These are phyloP conservation scores for Tipula unca DNA, from an alignment of 2,888 invertebrate genomes.

Conservation along the genomic window DNA sequence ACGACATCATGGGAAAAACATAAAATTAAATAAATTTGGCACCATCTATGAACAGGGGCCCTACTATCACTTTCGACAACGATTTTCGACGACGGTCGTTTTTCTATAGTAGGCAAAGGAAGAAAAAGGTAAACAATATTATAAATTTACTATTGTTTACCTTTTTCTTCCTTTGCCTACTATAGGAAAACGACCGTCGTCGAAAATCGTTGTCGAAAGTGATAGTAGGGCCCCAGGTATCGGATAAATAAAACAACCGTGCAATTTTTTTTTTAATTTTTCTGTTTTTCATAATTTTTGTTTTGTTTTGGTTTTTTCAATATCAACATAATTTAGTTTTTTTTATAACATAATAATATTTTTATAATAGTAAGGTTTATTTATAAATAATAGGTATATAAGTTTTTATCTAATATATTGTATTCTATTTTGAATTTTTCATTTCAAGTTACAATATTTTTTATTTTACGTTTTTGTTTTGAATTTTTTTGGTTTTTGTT, in stretches of 20 bases:
- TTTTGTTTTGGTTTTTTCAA: background rate
- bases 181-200: too few species aligned
- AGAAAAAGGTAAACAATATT: too few species aligned
- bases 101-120: too few species aligned
- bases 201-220: too few species aligned
- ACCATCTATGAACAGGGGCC: background rate
- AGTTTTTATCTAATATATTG: background rate
- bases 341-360: background rate
- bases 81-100: too few species aligned
- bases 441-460: background rate
- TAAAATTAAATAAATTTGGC: background rate
- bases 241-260: background rate
- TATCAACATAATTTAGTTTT: background rate
- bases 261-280: background rate
- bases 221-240: too few species aligned
- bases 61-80: too few species aligned
- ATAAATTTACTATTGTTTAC: too few species aligned
- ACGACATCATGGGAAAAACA: background rate
- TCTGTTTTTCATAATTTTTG: background rate
- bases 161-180: too few species aligned
- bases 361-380: background rate
- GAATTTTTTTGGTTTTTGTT: background rate
- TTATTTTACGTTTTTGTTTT: background rate
- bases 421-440: background rate
- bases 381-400: background rate